Base-by-base conservation (phyloP, 2,113 vertebrate genomes). In the Peromyscus polionotus region DNA sequence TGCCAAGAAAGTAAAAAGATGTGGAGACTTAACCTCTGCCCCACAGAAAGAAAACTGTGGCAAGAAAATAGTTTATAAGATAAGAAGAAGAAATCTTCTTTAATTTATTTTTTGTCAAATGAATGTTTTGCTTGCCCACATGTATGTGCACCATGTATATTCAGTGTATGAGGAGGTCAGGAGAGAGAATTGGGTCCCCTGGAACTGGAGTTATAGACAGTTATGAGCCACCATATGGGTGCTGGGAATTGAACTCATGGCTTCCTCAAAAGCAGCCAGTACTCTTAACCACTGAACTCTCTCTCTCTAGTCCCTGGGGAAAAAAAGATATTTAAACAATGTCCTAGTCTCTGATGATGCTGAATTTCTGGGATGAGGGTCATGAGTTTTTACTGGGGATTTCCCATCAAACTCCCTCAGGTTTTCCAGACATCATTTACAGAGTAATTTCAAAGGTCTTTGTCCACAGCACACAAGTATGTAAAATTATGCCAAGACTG, bases 1-100 rank as follows among this genome's bases (percentile, higher is more conserved):
- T 84, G 61, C 80, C 7, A 61, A 39, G 57, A 83, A 90, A 91
- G 88, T 68, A 77, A 92, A 79, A 95, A 91, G 83, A 68, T 76
- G 88, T 24, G 68, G 28, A 36, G 61, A 57, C 9, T 9, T 22
- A 36, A 28, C 22, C 33, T 26, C 65, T 61, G 81, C 77, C 33
- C 70, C 31, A 20, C 26, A 54, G 2, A 26, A 51, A 36, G 14
- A 54, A 54, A 39, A 26, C 48, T 48, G 26, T 3, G 65, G 33
- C 72, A 79, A 76, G 54, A 36, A 79, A 77, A 54, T 54, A n/a
- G 16, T 42, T 59, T 83, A 84, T 70, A 80, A 87, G 63, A 77
- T 42, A 45, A 48, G 42, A 67, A 5, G 79, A 42, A 5, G 79
- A 42, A 11, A 57, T 22, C 12, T n/a, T 57, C 24, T 79, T 19